Evolutionary conservation across 2,888 invertebrate species (phyloP).

Genomic region (Cerastis leucographa): DNA sequence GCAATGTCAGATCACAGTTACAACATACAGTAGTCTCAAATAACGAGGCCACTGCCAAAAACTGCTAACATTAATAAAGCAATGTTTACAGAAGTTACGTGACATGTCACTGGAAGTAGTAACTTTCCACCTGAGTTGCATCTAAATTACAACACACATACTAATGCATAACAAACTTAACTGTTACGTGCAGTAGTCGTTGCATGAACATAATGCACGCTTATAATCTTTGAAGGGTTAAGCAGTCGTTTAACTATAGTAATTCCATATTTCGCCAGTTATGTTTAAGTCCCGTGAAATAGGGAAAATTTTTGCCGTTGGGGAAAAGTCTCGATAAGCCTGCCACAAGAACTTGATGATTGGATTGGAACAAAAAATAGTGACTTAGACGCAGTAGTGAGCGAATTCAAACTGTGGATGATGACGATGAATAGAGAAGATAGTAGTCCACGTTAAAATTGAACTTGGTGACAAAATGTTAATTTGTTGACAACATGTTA

Average conservation of each 20-base stretch:
- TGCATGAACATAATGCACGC: neutral
- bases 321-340: too few species aligned
- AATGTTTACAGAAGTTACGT: constrained; percentile 27
- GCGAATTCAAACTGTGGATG: too few species aligned
- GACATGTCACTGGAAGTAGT: constrained; percentile 11
- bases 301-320: too few species aligned
- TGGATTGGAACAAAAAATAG: too few species aligned
- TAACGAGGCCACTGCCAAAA: constrained; percentile 31
- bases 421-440: too few species aligned
- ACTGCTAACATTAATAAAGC: constrained; percentile 20
- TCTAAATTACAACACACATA: constrained; percentile 41
- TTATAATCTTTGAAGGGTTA: neutral
- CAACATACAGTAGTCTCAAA: constrained; percentile 18
- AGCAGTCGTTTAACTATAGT: neutral
- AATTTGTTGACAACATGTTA: too few species aligned
- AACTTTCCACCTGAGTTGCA: constrained; percentile 33
- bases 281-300: neutral
- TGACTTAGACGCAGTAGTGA: too few species aligned
- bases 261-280: neutral
- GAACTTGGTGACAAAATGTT: too few species aligned
- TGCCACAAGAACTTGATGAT: too few species aligned
- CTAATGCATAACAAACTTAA: constrained; percentile 19
- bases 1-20: neutral
- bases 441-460: too few species aligned
- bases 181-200: constrained; percentile 7